These are phyloP conservation scores for Rhadinocentrus ornatus DNA, from an alignment of 2,797 vertebrate genomes.

Conservation along the genomic window DNA sequence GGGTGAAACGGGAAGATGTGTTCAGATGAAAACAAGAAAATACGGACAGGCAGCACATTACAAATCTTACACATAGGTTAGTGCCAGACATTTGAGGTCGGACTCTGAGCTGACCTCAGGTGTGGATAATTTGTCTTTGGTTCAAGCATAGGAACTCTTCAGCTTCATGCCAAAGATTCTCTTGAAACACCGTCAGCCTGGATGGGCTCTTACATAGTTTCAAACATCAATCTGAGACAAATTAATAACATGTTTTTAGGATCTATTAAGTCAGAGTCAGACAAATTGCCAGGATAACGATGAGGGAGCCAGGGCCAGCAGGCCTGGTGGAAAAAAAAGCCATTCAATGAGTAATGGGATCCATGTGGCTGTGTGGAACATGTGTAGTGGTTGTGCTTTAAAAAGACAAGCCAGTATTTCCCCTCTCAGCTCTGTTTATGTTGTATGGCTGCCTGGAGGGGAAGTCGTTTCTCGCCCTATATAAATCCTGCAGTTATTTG, in stretches of 20 bases:
- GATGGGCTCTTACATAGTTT: constrained; percentile 43
- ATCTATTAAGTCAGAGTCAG: constrained; percentile 59
- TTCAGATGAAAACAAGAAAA: constrained; percentile 27
- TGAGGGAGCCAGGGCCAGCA: constrained; percentile 35
- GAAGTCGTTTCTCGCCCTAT: constrained; percentile 68
- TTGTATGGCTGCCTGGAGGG: constrained; percentile 75
- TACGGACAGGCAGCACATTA: not conserved
- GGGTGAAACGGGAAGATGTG: constrained; percentile 1
- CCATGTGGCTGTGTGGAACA: constrained; percentile 76
- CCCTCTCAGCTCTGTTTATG: constrained; percentile 72
- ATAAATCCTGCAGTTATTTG: constrained; percentile 83
- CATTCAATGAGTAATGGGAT: constrained; percentile 70
- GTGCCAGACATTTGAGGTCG: constrained; percentile 18
- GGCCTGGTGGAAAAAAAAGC: constrained; percentile 49
- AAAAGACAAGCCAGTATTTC: constrained; percentile 70
- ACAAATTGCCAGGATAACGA: constrained; percentile 68
- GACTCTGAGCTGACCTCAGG: constrained; percentile 11
- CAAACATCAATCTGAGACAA: constrained; percentile 37
- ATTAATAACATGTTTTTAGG: constrained; percentile 62
- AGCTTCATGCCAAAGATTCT: constrained; percentile 32
- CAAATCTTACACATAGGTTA: constrained; percentile 13
- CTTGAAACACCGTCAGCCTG: constrained; percentile 39
- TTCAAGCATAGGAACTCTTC: constrained; percentile 24
- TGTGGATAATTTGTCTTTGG: constrained; percentile 35
- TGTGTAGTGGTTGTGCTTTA: constrained; percentile 72